Percentiles rank a stretch among this genome's conserved stretches.
These are phyloP conservation scores for Teleopsis dalmanni DNA, from an alignment of 1,140 invertebrate species.

Conservation along the genomic window DNA sequence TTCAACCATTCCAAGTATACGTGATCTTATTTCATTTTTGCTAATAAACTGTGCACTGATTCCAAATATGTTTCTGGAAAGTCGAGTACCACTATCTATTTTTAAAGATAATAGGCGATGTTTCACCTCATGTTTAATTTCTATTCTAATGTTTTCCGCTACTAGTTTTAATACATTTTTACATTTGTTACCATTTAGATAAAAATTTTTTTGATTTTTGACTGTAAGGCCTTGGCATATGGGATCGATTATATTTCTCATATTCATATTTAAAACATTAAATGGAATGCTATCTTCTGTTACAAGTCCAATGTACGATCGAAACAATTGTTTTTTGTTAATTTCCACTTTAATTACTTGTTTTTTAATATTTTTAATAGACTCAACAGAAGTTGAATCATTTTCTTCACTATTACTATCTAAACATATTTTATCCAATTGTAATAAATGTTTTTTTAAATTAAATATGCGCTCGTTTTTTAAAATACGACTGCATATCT, in stretches of 20 bases:
- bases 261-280: no score
- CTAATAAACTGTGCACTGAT: slow-evolving; percentile 13
- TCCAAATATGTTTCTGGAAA: slow-evolving; percentile 11
- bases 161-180: slow-evolving; percentile 5
- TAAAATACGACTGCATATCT: no score
- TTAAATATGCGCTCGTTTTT: no score
- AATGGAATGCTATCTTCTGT: slow-evolving; percentile 8
- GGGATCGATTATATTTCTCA: slow-evolving; percentile 5
- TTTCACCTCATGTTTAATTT: slow-evolving; percentile 7
- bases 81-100: slow-evolving; percentile 12
- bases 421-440: no score
- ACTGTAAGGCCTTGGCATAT: slow-evolving; percentile 1
- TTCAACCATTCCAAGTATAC: slow-evolving; percentile 14
- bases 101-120: slow-evolving; percentile 11
- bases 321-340: slow-evolving; percentile 9
- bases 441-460: no score
- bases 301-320: slow-evolving; percentile 12
- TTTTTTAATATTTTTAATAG: no score
- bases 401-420: no score
- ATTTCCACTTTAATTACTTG: slow-evolving; percentile 8
- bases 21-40: slow-evolving; percentile 13
- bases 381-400: neutral
- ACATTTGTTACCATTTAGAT: slow-evolving; percentile 1
- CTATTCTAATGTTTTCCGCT: slow-evolving; percentile 3
- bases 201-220: slow-evolving; percentile 5